phyloP scores from a whole-genome alignment of 2,113 vertebrate species.

The Campylorhamphus procurvoides region DNA sequence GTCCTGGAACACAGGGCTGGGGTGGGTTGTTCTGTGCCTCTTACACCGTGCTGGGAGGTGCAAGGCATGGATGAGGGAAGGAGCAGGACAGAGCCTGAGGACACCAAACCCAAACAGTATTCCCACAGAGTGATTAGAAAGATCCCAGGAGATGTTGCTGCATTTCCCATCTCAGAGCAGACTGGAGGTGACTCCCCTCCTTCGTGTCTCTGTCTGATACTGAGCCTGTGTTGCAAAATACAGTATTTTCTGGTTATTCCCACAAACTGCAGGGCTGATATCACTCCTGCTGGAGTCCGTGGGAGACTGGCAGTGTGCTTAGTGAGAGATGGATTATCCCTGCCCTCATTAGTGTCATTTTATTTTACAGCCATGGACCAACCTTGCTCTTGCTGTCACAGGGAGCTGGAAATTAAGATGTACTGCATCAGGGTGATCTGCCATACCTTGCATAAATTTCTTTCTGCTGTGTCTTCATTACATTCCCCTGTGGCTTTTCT shows the following conservation, averaged over 20 bases:
- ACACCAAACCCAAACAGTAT: neutral
- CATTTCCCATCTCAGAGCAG: neutral
- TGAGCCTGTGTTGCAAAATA: neutral
- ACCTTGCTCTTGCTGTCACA: neutral
- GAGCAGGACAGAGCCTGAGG: neutral
- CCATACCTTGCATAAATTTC: neutral
- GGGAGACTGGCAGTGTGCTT: neutral
- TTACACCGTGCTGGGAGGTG: accelerated
- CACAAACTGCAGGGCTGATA: neutral
- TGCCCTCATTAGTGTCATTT: neutral
- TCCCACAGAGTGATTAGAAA: neutral
- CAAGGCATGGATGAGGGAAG: neutral
- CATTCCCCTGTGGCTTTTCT: neutral
- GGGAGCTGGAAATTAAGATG: neutral
- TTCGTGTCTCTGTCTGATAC: neutral
- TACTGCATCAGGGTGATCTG: neutral
- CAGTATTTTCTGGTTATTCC: neutral
- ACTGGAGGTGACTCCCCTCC: neutral
- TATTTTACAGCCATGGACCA: neutral
- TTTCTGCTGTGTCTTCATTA: neutral
- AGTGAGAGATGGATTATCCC: neutral
- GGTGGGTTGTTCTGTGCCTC: neutral
- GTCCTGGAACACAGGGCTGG: neutral
- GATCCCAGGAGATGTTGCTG: neutral
- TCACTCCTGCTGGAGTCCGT: neutral